These are phyloP conservation scores for Macquaria ambigua DNA, from an alignment of 2,113 vertebrate genomes.

Conservation along the genomic window DNA sequence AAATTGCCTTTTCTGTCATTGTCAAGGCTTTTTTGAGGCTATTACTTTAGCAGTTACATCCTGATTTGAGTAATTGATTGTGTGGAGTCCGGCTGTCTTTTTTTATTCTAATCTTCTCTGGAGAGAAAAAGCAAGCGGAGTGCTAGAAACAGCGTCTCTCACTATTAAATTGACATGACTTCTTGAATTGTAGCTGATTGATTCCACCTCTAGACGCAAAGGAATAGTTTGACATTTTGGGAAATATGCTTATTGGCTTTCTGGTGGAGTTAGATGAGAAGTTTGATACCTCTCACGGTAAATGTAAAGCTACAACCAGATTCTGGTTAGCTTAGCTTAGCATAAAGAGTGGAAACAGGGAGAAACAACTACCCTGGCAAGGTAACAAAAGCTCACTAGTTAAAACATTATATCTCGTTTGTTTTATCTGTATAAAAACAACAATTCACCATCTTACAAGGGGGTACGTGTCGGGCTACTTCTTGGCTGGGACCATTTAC, in stretches of 20 bases:
- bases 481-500: too few species aligned
- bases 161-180: background rate
- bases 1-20: constrained; percentile 33
- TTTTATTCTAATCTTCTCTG: constrained; percentile 43
- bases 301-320: background rate
- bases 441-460: too few species aligned
- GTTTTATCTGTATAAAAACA: too few species aligned
- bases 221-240: background rate
- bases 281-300: background rate
- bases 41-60: constrained; percentile 23
- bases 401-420: too few species aligned
- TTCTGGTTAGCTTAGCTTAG: background rate
- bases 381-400: too few species aligned
- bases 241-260: background rate
- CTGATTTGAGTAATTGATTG: constrained; percentile 30
- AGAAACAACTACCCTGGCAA: too few species aligned
- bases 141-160: background rate
- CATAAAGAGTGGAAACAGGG: background rate
- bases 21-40: background rate
- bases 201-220: too few species aligned
- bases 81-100: background rate
- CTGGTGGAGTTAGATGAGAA: background rate
- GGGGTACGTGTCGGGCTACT: too few species aligned
- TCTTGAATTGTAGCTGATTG: background rate
- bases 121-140: background rate